Evolutionary conservation across 1,140 invertebrate genomes (phyloP).

Genomic region (Thaumatotibia leucotreta): DNA sequence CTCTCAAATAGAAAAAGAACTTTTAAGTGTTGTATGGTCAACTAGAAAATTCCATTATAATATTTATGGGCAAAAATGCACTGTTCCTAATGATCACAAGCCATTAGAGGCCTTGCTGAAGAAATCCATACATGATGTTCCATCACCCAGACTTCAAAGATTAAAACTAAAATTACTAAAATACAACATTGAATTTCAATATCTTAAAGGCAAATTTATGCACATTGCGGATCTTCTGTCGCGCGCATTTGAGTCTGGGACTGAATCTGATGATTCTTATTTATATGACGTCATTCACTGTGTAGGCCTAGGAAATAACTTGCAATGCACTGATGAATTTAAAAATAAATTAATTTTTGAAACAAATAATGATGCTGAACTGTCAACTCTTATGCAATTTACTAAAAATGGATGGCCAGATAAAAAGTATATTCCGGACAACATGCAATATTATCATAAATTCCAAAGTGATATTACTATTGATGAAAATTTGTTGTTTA

Average conservation of each 20-base stretch:
- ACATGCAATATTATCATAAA: too few relatives aligned
- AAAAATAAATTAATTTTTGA: too few relatives aligned
- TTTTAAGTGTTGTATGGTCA: conserved; percentile 39
- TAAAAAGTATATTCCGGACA: too few relatives aligned
- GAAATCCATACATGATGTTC: conserved; percentile 26
- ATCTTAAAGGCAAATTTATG: conserved; percentile 31
- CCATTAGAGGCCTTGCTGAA: conserved; percentile 29
- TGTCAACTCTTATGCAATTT: too few relatives aligned
- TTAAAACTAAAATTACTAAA: conserved; percentile 50
- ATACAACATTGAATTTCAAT: conserved; percentile 40
- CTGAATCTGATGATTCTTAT: too few relatives aligned
- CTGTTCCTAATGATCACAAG: conserved; percentile 25
- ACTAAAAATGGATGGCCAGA: too few relatives aligned
- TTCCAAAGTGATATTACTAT: too few relatives aligned
- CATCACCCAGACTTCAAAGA: conserved; percentile 58
- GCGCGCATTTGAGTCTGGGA: conserved; percentile 18
- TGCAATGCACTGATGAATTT: too few relatives aligned
- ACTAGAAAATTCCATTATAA: conserved; percentile 53
- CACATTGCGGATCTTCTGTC: conserved; percentile 34
- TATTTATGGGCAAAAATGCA: conserved; percentile 42
- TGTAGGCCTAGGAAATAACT: too few relatives aligned
- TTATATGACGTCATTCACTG: too few relatives aligned
- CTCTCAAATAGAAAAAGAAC: conserved; percentile 59
- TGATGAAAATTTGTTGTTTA: too few relatives aligned
- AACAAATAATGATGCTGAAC: too few relatives aligned